These are phyloP conservation scores for Drosophila sturtevanti DNA, from an alignment of 1,140 invertebrate species.

Conservation along the genomic window DNA sequence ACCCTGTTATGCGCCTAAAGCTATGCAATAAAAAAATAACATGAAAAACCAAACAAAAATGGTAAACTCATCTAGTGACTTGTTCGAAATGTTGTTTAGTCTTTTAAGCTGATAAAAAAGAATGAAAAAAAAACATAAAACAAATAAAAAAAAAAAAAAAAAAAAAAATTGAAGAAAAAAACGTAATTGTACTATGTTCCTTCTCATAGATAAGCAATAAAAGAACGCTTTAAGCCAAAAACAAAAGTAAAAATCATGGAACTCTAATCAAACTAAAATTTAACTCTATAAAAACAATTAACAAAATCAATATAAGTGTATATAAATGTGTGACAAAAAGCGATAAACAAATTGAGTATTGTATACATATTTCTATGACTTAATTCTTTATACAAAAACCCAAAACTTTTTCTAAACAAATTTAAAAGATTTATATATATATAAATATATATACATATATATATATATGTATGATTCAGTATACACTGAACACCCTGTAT, in stretches of 20 bases:
- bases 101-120: conserved; percentile 52
- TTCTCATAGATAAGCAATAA: conserved; percentile 78
- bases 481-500: conserved; percentile 30
- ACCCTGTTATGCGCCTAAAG: conserved; percentile 49
- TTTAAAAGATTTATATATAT: conserved; percentile 19
- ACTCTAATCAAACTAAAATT: conserved; percentile 67
- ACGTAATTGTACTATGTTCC: conserved; percentile 74
- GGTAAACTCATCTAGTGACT: conserved; percentile 65
- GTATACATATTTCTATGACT: conserved; percentile 52
- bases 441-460: background rate
- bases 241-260: conserved; percentile 52
- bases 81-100: conserved; percentile 76
- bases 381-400: conserved; percentile 47
- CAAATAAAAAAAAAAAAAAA: background rate
- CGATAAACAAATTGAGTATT: conserved; percentile 35
- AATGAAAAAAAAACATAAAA: conserved; percentile 28
- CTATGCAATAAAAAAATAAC: conserved; percentile 44
- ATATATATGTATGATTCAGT: conserved; percentile 35
- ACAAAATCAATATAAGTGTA: conserved; percentile 34
- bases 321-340: conserved; percentile 61
- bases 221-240: conserved; percentile 68
- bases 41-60: conserved; percentile 18
- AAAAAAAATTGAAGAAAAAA: conserved; percentile 18
- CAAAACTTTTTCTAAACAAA: conserved; percentile 45
- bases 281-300: conserved; percentile 58